These are phyloP conservation scores for Silurus meridionalis DNA, from an alignment of 2,113 vertebrate genomes.

Conservation along the genomic window DNA sequence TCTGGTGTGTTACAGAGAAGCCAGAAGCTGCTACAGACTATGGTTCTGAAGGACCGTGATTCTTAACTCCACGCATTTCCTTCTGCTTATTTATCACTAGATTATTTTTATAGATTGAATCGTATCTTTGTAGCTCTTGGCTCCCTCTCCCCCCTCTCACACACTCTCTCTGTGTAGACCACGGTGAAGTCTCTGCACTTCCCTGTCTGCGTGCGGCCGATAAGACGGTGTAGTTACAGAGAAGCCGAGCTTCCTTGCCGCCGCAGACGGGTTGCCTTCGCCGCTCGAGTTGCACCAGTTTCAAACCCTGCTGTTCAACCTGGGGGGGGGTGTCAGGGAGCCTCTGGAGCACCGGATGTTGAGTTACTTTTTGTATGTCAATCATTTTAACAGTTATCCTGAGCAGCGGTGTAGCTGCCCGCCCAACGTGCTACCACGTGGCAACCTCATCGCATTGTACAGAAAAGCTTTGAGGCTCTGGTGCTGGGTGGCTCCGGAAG, in stretches of 20 bases:
- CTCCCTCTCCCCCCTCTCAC: not conserved
- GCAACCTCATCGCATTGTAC: constrained; percentile 70
- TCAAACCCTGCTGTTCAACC: constrained; percentile 18
- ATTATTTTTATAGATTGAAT: constrained; percentile 44
- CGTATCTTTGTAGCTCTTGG: constrained; percentile 63
- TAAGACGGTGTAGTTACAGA: constrained; percentile 80
- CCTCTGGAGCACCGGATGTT: not conserved
- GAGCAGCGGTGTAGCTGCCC: constrained; percentile 10
- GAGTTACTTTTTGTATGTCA: constrained; percentile 31
- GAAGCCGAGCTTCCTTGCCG: constrained; percentile 72
- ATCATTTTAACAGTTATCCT: constrained; percentile 36
- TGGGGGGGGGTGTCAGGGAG: constrained; percentile 40
- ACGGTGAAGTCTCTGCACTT: constrained; percentile 58
- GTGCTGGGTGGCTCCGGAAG: constrained; percentile 63
- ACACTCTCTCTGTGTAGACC: constrained; percentile 53
- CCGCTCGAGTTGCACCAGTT: constrained; percentile 53
- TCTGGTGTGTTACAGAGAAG: constrained; percentile 81
- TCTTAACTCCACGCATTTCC: not conserved
- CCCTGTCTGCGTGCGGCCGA: constrained; percentile 60
- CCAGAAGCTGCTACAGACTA: constrained; percentile 73
- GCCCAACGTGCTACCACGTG: constrained; percentile 57
- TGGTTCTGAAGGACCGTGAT: constrained; percentile 21
- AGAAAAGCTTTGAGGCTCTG: constrained; percentile 71
- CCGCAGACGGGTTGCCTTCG: constrained; percentile 48
- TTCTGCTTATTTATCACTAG: not conserved